Evolutionary conservation across 2,113 vertebrate species (phyloP), one percentile per base, ranked within the genome.

Genomic region (Gambusia holbrooki): DNA sequence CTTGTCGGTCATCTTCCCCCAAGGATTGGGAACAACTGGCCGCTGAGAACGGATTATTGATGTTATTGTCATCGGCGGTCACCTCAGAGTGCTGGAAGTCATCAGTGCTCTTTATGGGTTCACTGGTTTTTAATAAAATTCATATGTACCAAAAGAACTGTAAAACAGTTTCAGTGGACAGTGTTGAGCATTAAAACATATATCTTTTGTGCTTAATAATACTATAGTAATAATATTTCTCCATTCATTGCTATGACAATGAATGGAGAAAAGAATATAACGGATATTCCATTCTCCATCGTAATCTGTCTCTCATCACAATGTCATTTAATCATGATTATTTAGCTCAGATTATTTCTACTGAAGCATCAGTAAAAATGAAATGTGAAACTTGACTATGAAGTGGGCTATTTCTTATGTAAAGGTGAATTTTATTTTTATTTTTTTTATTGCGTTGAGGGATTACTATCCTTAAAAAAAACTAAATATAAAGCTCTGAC

Each of bases 41-140:
- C 27, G 29, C 80, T 14, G 63, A 81, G 76, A 83, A 74, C 73
- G 78, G 79, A 87, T 90, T 90, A 92, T 87, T 90, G 86, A 90
- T 88, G 89, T 83, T 76, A 73, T 84, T 87, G 79, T 88, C 89
- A 73, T 70, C 45, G 13, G 66, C 74, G 67, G 79, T 86, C 83
- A 84, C 87, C 79, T 88, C 77, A 13, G 80, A 77, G 87, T 64
- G 73, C 85, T 79, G 33, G 12, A 10, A 72, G 85, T 66, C 9
- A 73, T 51, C 73, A 88, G 78, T 54, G 37, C 87, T 86, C 91
- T 84, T 82, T 77, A 71, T 62, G 19, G 73, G 89, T 88, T 81
- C 62, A 65, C 29, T 51, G 75, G 72, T 84, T 89, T 93, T 89
- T 92, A 90, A 91, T 90, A 83, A 81, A 82, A 88, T 84, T 82